Evolutionary conservation across 2,888 invertebrate genomes (phyloP), one percentile per base, ranked within the genome.

Genomic region (Helicoverpa assulta): DNA sequence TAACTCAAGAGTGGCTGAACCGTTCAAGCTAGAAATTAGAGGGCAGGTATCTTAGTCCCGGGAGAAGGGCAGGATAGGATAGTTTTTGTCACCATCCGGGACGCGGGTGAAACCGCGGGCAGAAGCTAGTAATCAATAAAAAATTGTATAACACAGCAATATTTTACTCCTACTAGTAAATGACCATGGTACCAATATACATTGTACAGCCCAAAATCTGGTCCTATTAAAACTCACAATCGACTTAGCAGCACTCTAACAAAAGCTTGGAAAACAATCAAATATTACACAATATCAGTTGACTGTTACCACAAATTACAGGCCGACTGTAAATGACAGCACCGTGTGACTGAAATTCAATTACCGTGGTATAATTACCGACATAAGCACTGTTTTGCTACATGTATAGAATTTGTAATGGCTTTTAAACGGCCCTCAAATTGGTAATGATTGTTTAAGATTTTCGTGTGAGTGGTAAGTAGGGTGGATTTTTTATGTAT

Each of bases 291-390:
- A 47, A 51, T 21, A 60, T 57, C 16, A 53, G 53, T 33, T n/a
- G 59, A 62, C 67, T 59, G 67, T 78, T 73, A 59, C 62, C 59
- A n/a, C 79, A 69, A 77, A 80, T 80, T 80, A 73, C 79, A 60
- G 67, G 33, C 75, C 60, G 3, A 52, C 60, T 76, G 77, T 80
- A 68, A 68, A 68, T 72, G 81, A 76, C 78, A 66, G 54, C 51
- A 4, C 77, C 67, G 78, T 84, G 84, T 79, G 76, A 81, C 81
- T 83, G 84, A 86, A 87, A 87, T 88, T 86, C 87, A 88, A 89
- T 89, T 88, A 89, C 78, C 77, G 81, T 72, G 81, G 67, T 80
- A 80, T 87, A 88, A 89, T 89, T 88, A 87, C 80, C 59, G 63
- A 73, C 75, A 83, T 78, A 73, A 37, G 54, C 68, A 68, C 62